Evolutionary conservation across 2,113 vertebrate species (phyloP), one percentile per base, ranked within the genome.

Genomic region (Carassius gibelio): DNA sequence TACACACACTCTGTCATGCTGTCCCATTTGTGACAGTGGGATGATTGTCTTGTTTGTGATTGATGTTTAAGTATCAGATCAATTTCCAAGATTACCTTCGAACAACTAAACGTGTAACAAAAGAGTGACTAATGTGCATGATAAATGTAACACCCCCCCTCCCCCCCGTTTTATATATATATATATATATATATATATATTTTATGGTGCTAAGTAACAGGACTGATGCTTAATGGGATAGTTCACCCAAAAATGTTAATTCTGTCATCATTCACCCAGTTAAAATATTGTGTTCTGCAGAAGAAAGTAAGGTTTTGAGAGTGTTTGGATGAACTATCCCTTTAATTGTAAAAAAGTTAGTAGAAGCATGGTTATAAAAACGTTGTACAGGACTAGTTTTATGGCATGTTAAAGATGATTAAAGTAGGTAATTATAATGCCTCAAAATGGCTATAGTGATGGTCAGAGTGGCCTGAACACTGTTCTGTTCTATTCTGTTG

Each of bases 401-500:
- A 71, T 21, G 8, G 14, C 68, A 42, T 21, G 36, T 0, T 21
- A 71, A 71, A 71, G 34, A 59, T 59, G 34, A 75, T 26, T 23
- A 69, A 17, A 23, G 0, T 48, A n/a, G n/a, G n/a, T n/a, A 26
- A 26, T 26, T 26, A 26, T 26, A 26, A 26, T 26, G 26, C 26
- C 26, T 26, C 26, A 26, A 26, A 26, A 13, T 17, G 62, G 79
- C 26, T 68, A n/a, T n/a, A 69, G 45, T 66, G 78, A 64, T 80
- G 77, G n/a, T 14, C 42, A 5, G 2, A 75, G 42, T 61, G 76
- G 76, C 50, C 76, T 61, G 36, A 17, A 66, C 19, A 79, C 23
- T 78, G 38, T 62, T 50, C 45, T 76, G 78, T 75, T 74, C 55
- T 75, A 84, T 36, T 82, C 81, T 71, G 69, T 77, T 81, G 77